Evolutionary conservation across 2,113 vertebrate genomes (phyloP).

Genomic region (Pungitius pungitius): DNA sequence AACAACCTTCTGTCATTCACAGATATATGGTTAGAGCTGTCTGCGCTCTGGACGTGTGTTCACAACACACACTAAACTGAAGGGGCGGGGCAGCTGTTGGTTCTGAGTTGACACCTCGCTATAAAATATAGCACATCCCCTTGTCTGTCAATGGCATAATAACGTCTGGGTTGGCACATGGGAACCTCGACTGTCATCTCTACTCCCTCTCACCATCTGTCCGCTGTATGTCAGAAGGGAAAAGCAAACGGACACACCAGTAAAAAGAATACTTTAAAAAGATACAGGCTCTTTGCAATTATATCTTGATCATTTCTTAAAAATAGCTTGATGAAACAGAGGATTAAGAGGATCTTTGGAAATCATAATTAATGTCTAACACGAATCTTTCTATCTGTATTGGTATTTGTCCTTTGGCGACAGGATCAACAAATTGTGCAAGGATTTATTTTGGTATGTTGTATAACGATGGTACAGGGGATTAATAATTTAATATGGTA

Average conservation of each 20-base stretch:
- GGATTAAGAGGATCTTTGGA: not conserved
- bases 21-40: constrained; percentile 21
- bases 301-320: not conserved
- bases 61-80: constrained; percentile 13
- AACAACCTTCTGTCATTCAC: constrained; percentile 24
- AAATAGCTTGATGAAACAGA: not conserved
- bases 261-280: constrained; percentile 2
- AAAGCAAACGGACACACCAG: not conserved
- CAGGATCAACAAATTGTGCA: constrained; percentile 50
- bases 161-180: constrained; percentile 36
- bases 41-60: constrained; percentile 19
- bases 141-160: constrained; percentile 37
- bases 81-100: constrained; percentile 49
- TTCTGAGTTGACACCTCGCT: constrained; percentile 35
- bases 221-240: constrained; percentile 31
- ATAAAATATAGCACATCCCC: constrained; percentile 39
- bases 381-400: constrained; percentile 23
- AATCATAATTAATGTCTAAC: constrained; percentile 15
- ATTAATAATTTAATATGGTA: constrained; percentile 71
- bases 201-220: constrained; percentile 42
- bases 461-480: constrained; percentile 69
- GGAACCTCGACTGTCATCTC: constrained; percentile 37
- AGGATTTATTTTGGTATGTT: constrained; percentile 71
- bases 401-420: constrained; percentile 61
- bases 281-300: not conserved